Conservation (phyloP, 2,888 invertebrate genomes). For the Rhodophaea formosa region DNA sequence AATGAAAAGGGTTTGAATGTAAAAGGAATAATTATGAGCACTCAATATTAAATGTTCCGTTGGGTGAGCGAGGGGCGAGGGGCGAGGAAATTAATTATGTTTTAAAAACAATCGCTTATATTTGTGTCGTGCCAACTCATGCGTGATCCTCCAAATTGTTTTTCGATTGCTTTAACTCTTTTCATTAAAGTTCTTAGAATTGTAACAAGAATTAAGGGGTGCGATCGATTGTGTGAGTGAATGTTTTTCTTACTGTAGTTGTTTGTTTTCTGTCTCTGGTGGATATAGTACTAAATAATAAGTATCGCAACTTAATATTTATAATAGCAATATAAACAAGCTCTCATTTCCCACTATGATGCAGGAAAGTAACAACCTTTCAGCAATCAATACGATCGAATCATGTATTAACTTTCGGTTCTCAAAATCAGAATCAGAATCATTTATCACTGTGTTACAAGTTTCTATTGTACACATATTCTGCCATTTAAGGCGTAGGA, state of each 20-base stretch:
- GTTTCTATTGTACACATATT: too few species aligned
- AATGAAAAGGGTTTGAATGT: constrained; percentile 69
- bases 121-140: constrained; percentile 74
- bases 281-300: too few species aligned
- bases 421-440: too few species aligned
- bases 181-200: constrained; percentile 68
- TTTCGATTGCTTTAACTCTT: constrained; percentile 75
- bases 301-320: too few species aligned
- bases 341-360: too few species aligned
- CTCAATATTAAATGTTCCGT: constrained; percentile 81
- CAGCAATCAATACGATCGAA: too few species aligned
- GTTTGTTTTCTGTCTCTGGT: not conserved
- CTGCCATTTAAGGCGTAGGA: too few species aligned
- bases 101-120: constrained; percentile 79
- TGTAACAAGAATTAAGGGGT: constrained; percentile 26
- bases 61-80: constrained; percentile 70
- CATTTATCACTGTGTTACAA: too few species aligned
- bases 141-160: constrained; percentile 78
- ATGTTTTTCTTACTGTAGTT: not conserved
- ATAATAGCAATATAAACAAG: too few species aligned
- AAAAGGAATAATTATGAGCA: constrained; percentile 79
- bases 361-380: too few species aligned
- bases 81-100: constrained; percentile 78
- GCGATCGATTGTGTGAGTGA: not conserved
- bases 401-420: too few species aligned